Conservation (phyloP, 2,113 vertebrate species). For the Bufo gargarizans region DNA sequence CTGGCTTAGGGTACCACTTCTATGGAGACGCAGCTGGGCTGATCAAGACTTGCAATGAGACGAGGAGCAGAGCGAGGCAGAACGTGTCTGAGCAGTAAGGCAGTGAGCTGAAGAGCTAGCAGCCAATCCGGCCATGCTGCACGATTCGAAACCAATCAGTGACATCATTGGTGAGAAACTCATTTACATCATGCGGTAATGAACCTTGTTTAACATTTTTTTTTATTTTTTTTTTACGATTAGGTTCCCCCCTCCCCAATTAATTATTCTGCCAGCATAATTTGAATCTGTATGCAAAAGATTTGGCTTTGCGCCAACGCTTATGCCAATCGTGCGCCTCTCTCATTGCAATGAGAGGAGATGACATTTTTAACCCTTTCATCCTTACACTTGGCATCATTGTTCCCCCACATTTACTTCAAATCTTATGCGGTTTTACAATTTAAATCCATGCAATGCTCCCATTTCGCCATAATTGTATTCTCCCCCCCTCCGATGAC, state of each 20-base stretch:
- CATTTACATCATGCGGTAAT: conserved; percentile 90
- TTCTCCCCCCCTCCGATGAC: background rate
- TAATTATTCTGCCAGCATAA: conserved; percentile 81
- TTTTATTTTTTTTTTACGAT: conserved; percentile 70
- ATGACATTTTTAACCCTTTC: conserved; percentile 54
- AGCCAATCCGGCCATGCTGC: conserved; percentile 81
- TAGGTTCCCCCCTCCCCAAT: conserved; percentile 70
- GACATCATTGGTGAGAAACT: conserved; percentile 86
- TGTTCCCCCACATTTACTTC: background rate
- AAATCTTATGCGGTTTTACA: background rate
- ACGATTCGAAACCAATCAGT: conserved; percentile 83
- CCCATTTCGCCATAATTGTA: background rate
- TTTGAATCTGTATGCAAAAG: conserved; percentile 78
- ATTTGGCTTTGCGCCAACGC: conserved; percentile 44
- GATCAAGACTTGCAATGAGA: conserved; percentile 89
- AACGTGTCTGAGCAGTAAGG: conserved; percentile 77
- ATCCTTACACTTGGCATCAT: conserved; percentile 47
- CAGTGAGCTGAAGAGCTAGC: conserved; percentile 85
- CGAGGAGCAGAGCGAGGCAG: conserved; percentile 70
- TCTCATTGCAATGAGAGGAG: conserved; percentile 65
- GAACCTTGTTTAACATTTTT: conserved; percentile 86
- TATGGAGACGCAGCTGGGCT: conserved; percentile 94
- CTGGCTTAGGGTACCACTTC: conserved; percentile 87
- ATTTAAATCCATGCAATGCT: background rate
- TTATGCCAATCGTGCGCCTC: conserved; percentile 58